These are phyloP conservation scores for Synanthedon vespiformis DNA, from an alignment of 2,888 invertebrate genomes.

Conservation along the genomic window DNA sequence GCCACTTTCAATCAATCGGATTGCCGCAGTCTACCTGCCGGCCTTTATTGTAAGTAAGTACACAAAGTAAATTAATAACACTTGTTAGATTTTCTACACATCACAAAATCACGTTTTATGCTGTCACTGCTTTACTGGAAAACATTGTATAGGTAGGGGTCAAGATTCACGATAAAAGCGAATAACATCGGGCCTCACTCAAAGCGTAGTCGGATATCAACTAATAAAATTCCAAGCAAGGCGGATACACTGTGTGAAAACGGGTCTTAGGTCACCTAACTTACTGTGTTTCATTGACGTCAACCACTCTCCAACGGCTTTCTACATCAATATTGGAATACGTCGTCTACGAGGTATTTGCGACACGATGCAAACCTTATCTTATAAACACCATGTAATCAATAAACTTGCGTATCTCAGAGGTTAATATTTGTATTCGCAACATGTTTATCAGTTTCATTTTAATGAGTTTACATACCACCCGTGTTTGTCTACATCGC, in stretches of 20 bases:
- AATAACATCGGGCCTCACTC: neutral
- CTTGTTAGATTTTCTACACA: neutral
- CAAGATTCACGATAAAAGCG: neutral
- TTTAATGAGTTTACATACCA: constrained; percentile 28
- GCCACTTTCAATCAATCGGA: no score
- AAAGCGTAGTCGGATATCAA: neutral
- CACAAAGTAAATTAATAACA: no score
- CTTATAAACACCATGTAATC: neutral
- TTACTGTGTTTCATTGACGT: constrained; percentile 44
- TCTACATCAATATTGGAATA: constrained; percentile 17
- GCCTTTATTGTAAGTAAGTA: no score
- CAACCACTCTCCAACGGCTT: constrained; percentile 35
- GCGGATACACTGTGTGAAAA: constrained; percentile 30
- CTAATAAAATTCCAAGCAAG: constrained; percentile 6
- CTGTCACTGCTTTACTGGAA: neutral
- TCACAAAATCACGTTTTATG: neutral
- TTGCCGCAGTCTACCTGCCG: no score
- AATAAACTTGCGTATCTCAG: neutral
- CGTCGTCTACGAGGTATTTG: constrained; percentile 2
- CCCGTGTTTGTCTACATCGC: constrained; percentile 9
- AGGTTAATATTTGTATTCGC: constrained; percentile 20
- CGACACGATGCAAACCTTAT: neutral
- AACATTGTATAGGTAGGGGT: neutral
- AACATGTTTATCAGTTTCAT: constrained; percentile 20
- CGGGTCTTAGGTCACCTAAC: constrained; percentile 43